A percentile compares a stretch with the other conserved stretches of the same genome.
Conservation (phyloP, 2,113 vertebrate genomes). For the Indicator indicator region DNA sequence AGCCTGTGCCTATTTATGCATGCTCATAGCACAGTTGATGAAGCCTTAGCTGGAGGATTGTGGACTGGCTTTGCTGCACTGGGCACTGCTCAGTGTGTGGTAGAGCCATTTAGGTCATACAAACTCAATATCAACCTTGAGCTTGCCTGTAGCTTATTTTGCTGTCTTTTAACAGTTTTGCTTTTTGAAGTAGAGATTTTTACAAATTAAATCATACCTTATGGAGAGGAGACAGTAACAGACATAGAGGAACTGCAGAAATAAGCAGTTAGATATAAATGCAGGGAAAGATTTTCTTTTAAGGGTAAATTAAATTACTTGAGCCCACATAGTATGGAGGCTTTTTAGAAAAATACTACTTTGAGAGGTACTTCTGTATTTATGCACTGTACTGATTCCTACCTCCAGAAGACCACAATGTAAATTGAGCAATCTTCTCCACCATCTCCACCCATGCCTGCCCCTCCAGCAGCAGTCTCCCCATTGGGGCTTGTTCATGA, state of each 20-base stretch:
- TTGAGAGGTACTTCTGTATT: not conserved
- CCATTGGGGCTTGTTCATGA: accelerated
- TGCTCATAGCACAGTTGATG: not conserved
- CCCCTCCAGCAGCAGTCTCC: accelerated
- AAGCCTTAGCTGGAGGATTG: accelerated
- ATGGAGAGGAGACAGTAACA: not conserved
- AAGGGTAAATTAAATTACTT: not conserved
- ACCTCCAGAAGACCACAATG: not conserved
- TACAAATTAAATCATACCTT: not conserved
- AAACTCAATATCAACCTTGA: not conserved
- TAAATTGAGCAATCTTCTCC: not conserved
- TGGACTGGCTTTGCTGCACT: not conserved
- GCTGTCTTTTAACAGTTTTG: not conserved
- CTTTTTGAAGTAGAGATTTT: not conserved
- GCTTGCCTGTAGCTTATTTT: not conserved
- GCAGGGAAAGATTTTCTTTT: not conserved
- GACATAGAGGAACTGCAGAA: not conserved
- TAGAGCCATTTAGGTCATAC: not conserved
- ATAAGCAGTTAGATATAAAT: not conserved
- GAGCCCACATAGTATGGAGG: not conserved
- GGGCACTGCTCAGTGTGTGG: accelerated
- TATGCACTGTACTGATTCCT: not conserved
- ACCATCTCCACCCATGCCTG: accelerated
- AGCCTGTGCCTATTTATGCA: not conserved
- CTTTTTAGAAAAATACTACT: not conserved